A percentile compares a stretch with the other conserved stretches of the same genome.
phyloP scores from a whole-genome alignment of 2,113 vertebrate species.

The Orcinus orca region DNA sequence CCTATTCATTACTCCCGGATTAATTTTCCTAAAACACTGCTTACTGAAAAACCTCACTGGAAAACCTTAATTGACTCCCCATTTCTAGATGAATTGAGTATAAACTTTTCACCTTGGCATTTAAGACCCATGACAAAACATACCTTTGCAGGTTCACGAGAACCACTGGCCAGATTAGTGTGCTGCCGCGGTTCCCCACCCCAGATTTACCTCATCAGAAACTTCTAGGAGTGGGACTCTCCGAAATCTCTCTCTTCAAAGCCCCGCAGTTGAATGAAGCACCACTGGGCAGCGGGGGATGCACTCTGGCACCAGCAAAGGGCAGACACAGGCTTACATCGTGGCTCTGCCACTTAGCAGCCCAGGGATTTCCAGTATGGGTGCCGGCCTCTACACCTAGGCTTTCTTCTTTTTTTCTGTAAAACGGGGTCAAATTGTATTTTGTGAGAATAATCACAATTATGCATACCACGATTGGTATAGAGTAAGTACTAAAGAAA shows the following conservation, averaged over 20 bases:
- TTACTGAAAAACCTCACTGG: slow-evolving; percentile 59
- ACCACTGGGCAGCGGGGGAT: not conserved
- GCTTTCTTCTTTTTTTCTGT: not conserved
- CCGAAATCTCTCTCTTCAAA: not conserved
- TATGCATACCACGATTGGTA: no score
- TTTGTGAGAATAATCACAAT: not conserved
- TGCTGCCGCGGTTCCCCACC: not conserved
- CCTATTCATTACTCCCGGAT: slow-evolving; percentile 54
- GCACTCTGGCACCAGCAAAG: not conserved
- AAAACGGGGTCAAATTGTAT: not conserved
- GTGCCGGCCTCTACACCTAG: not conserved
- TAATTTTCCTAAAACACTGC: slow-evolving; percentile 56
- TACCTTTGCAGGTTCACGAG: not conserved
- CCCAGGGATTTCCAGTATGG: not conserved
- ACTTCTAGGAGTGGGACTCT: not conserved
- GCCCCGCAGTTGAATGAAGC: not conserved
- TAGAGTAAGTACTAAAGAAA: not conserved
- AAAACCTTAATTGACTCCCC: slow-evolving; percentile 40
- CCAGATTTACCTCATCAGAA: not conserved
- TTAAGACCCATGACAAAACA: not conserved
- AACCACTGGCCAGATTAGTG: not conserved
- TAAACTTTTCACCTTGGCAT: slow-evolving; percentile 37
- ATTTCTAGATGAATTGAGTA: slow-evolving; percentile 24
- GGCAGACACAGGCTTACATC: not conserved
- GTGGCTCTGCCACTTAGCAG: not conserved